Evolutionary conservation across 2,797 vertebrate genomes (phyloP), one percentile per base, ranked within the genome.

Genomic region (Schizopygopsis pylzovi): DNA sequence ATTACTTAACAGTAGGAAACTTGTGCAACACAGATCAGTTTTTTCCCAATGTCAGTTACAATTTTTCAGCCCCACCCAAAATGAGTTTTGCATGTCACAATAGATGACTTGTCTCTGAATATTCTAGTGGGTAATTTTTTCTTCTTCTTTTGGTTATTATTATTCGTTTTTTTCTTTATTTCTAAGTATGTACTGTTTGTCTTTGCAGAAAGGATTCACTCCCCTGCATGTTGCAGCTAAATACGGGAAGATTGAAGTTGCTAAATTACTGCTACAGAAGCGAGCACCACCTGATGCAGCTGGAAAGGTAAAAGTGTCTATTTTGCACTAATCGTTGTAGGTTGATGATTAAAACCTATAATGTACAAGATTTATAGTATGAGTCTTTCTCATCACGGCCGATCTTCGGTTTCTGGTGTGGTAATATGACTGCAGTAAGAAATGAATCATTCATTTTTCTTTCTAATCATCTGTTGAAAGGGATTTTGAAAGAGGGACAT

Each of bases 191-290:
- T 25, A 16, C 13, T 61, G 9, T 63, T 77, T 90, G 79, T 91
- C 63, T 90, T 86, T 86, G 49, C 96, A 99, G 98, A 99, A 99
- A 94, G 98, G 98, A 91, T 99, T 99, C 92, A 99, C 97, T 89
- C 98, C 98, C 2, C 92, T 99, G 68, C 98, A 99, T 0, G 98
- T 99, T 79, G 98, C 98, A 76, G 97, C 98, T 68, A 99, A 99
- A 84, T 99, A 99, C 0, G 98, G 98, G 37, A 99, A 99, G 92
- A 96, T 99, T 16, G 98, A 99, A 92, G 97, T 99, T 4, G 97
- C 97, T 87, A 99, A 97, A 89, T 96, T 99, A 49, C 93, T 99
- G 47, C 95, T 99, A 88, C 97, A 99, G 94, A 99, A 97, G 89
- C 96, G 93, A 13, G 98, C 98, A 0, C 95, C 96, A 70, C 95